Evolutionary conservation across 2,888 invertebrate species (phyloP), one percentile per base, ranked within the genome.

Genomic region (Tupiocoris notatus): DNA sequence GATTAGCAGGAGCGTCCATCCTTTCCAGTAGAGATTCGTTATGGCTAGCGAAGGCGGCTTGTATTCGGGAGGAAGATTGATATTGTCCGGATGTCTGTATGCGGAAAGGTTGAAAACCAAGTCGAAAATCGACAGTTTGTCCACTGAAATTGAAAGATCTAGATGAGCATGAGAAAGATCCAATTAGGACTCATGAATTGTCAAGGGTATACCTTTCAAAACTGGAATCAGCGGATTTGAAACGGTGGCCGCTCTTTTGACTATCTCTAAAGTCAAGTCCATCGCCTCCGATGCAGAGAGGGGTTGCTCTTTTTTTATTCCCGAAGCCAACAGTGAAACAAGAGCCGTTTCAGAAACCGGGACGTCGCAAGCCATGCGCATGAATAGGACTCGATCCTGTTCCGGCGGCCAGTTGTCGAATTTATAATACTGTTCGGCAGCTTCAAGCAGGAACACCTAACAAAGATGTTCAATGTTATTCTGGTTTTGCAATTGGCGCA

Each of bases 21-120:
- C 92, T 85, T 96, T 96, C 98, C 98, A 98, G 85, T 96, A 98
- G 75, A 93, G 86, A 77, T 91, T 91, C n/a, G 94, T 91, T 81
- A 98, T 95, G 0, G 95, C 96, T 82, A 98, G 86, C 80, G 91
- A 90, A 0, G 97, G 97, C 0, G 96, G 92, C n/a, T 86, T 87
- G 83, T 93, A 93, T 7, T 89, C 81, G 16, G 89, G 84, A 0
- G 98, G 97, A 77, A 97, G 86, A 2, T 90, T 89, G 81, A 96
- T 95, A 82, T 95, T 95, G 81, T 96, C 96, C 0, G 96, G 96
- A 83, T 96, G 93, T 82, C 92, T 92, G 85, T 97, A 98, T 80
- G 93, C 91, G 81, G 94, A 92, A 82, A 96, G 88, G 83, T 94
- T 94, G 84, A 98, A 94, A 80, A 97, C 88, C 78, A 95, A 90